A percentile compares a stretch with the other conserved stretches of the same genome.
These are phyloP conservation scores for Karalla daura DNA, from an alignment of 2,797 vertebrate genomes.

Conservation along the genomic window DNA sequence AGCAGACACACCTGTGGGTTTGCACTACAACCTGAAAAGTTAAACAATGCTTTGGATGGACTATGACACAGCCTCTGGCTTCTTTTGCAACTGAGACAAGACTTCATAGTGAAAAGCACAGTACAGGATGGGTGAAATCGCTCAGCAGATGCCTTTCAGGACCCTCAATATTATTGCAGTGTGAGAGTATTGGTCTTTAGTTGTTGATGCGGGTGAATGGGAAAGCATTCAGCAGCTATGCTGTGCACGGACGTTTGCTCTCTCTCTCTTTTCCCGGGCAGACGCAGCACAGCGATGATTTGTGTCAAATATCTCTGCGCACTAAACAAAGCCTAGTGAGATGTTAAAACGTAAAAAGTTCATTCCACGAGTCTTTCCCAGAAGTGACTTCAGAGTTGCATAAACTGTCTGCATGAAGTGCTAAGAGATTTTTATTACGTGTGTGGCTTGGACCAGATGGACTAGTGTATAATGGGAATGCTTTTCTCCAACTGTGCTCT, in stretches of 20 bases:
- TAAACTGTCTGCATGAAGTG: conserved; percentile 61
- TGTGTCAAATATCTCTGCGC: conserved; percentile 14
- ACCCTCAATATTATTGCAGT: too few species aligned
- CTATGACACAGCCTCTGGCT: background rate
- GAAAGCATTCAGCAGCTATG: too few species aligned
- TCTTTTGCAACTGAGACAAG: background rate
- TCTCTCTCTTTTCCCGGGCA: background rate
- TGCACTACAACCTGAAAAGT: background rate
- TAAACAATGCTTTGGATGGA: background rate
- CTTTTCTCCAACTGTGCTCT: conserved; percentile 30
- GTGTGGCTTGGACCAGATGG: conserved; percentile 63
- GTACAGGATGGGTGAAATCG: background rate
- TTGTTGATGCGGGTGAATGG: too few species aligned
- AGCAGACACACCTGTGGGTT: background rate
- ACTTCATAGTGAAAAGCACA: too few species aligned
- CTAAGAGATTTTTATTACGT: conserved; percentile 61
- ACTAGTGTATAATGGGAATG: conserved; percentile 41
- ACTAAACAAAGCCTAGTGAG: conserved; percentile 11
- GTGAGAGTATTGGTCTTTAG: too few species aligned
- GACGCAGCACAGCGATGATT: background rate
- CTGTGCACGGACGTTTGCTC: background rate
- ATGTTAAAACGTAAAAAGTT: conserved; percentile 13
- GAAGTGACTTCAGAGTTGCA: conserved; percentile 61
- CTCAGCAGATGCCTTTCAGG: background rate
- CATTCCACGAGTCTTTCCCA: conserved; percentile 47